Evolutionary conservation across 2,888 invertebrate species (phyloP), one percentile per base, ranked within the genome.

Genomic region (Caenorhabditis sinica): DNA sequence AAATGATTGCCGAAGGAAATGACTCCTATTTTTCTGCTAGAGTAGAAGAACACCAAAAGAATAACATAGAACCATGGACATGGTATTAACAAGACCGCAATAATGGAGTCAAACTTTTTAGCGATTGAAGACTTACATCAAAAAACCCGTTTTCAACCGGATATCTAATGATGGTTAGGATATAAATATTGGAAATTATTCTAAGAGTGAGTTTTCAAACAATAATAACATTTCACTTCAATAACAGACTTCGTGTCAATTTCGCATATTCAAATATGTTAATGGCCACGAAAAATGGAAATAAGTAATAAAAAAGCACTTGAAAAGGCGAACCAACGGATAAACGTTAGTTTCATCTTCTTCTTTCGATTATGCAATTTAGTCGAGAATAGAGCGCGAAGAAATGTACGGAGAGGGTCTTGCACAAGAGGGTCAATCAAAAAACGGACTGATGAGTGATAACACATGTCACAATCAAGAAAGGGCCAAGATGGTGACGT

Each of bases 341-440:
- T 77, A 71, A 71, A 63, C 43, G 68, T 25, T 25, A 45, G n/a
- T 53, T 9, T 53, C 23, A 11, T 58, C 23, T 28, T 56, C 33
- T 49, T 36, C 28, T 40, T 25, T 53, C 43, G 51, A 69, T 77
- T 71, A 79, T 79, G 61, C 53, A 79, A 65, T 13, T 60, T 25
- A 13, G n/a, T n/a, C 6, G 40, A 28, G 45, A 45, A 43, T 8
- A 65, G 58, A 28, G 53, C 65, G 25, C 4, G 20, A 20, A 20
- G 20, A 45, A 17, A 17, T 17, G 2, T 13, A 11, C 17, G 6
- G 45, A 4, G 1, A n/a, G 36, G 30, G 13, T 40, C 30, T 20
- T 33, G 20, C 25, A 63, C 51, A 28, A 72, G 23, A 13, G 45
- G 56, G n/a, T 30, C 17, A 30, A 13, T 33, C 60, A 17, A n/a